Percentiles rank a stretch among this genome's conserved stretches.
These are phyloP conservation scores for Euura lappo DNA, from an alignment of 1,140 invertebrate genomes.

Conservation along the genomic window DNA sequence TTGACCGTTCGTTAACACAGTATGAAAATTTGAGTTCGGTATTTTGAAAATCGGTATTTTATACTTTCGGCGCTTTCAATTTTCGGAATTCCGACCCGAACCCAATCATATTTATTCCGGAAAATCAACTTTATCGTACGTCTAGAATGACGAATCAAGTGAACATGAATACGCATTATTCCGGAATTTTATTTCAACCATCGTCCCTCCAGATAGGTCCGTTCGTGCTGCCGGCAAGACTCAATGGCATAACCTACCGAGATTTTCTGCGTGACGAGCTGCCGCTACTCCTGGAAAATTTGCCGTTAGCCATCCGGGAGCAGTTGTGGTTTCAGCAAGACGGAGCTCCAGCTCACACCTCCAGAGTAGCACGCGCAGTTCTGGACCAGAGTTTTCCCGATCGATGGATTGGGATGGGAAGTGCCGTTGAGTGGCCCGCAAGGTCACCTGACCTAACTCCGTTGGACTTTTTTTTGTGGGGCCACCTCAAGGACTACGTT, in stretches of 20 bases:
- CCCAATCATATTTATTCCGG: too few species aligned
- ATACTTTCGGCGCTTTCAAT: too few species aligned
- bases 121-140: slow-evolving; percentile 48
- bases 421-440: slow-evolving; percentile 47
- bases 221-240: too few species aligned
- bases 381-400: slow-evolving; percentile 32
- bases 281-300: slow-evolving; percentile 28
- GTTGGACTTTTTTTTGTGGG: slow-evolving; percentile 52
- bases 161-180: not conserved
- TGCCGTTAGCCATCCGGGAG: slow-evolving; percentile 27
- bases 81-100: too few species aligned
- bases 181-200: too few species aligned
- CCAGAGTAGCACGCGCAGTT: slow-evolving; percentile 11
- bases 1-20: too few species aligned
- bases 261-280: too few species aligned
- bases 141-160: slow-evolving; percentile 16
- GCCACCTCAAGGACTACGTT: slow-evolving; percentile 41
- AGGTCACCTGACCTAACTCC: slow-evolving; percentile 49
- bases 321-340: slow-evolving; percentile 36
- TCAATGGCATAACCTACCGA: too few species aligned
- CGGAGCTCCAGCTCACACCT: slow-evolving; percentile 28
- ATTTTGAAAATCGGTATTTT: too few species aligned
- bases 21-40: too few species aligned
- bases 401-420: slow-evolving; percentile 49
- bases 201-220: too few species aligned